Evolutionary conservation across 2,797 vertebrate genomes (phyloP), one percentile per base, ranked within the genome.

Genomic region (Karalla daura): DNA sequence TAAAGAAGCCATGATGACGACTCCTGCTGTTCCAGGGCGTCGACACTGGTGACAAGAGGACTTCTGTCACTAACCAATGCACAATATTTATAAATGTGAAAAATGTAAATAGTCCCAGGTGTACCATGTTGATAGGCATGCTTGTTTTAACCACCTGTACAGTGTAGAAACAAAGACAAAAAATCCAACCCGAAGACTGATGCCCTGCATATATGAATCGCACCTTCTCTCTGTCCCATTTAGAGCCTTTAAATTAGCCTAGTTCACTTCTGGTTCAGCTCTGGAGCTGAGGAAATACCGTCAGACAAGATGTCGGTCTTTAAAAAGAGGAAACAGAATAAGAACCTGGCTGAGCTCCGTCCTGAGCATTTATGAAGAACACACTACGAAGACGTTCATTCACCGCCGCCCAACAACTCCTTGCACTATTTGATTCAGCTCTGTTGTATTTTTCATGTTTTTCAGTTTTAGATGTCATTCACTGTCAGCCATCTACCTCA

Each of bases 1-100:
- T 1, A 27, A 76, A 6, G 55, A 83, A 81, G 73, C 78, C 70
- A 70, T 80, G 37, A 5, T 70, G 40, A 5, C 69, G 40, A 72
- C 52, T 46, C 39, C 33, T 18, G 33, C 56, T 50, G 10, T 20
- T 13, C 0, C 33, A 32, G 74, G 72, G 51, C 40, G 3, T 10
- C 44, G 43, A 54, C 74, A 66, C 67, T 63, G 49, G 27, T 53
- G 39, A 56, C 27, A 24, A 30, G 39, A 82, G 79, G 79, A 79
- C 43, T 36, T 32, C 81, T 47, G 47, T 80, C 65, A 58, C 47
- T 78, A 53, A 63, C 32, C 51, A 63, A 68, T 83, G 85, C 86
- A 86, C 86, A 84, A 69, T 85, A 81, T 80, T 87, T 83, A 68
- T 70, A 78, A 83, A 74, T 84, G 71, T 86, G 81, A 87, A 84